Evolutionary conservation across 2,888 invertebrate species (phyloP).

Genomic region (Caprella mutica): DNA sequence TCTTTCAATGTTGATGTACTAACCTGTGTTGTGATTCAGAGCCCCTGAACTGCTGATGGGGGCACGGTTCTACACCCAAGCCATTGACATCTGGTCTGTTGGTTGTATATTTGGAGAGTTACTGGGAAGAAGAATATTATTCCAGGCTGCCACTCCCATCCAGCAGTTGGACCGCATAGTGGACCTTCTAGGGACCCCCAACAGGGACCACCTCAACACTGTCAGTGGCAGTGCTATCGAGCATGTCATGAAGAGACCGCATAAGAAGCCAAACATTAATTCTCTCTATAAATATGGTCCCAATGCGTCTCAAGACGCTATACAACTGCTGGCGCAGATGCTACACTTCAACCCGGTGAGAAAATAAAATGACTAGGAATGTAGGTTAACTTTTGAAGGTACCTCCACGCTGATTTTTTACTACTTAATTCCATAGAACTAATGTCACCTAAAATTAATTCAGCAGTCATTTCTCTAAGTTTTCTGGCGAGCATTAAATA

Average conservation of each 20-base stretch:
- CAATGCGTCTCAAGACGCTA: conserved; percentile 95
- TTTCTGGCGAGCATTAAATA: too few species aligned
- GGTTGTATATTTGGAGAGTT: conserved; percentile 99
- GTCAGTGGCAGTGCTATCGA: conserved; percentile 90
- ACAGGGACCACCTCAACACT: conserved; percentile 87
- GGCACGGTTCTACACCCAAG: conserved; percentile 88
- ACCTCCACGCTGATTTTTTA: too few species aligned
- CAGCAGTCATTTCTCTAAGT: too few species aligned
- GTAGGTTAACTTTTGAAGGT: too few species aligned
- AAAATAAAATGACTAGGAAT: too few species aligned
- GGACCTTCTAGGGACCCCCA: conserved; percentile 90
- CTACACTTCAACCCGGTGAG: conserved; percentile 93
- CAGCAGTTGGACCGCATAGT: conserved; percentile 80
- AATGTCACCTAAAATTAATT: too few species aligned
- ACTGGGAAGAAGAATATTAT: conserved; percentile 85
- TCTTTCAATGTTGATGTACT: too few species aligned
- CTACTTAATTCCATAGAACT: too few species aligned
- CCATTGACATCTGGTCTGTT: conserved; percentile 98
- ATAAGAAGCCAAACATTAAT: conserved; percentile 74
- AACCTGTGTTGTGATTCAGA: too few species aligned
- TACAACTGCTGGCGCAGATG: conserved; percentile 94
- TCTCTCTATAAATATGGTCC: conserved; percentile 81
- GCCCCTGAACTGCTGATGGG: conserved; percentile 99
- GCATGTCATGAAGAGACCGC: conserved; percentile 78
- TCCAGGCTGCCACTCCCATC: conserved; percentile 55